Evolutionary conservation across 2,113 vertebrate species (phyloP).

Genomic region (Zosterops lateralis): DNA sequence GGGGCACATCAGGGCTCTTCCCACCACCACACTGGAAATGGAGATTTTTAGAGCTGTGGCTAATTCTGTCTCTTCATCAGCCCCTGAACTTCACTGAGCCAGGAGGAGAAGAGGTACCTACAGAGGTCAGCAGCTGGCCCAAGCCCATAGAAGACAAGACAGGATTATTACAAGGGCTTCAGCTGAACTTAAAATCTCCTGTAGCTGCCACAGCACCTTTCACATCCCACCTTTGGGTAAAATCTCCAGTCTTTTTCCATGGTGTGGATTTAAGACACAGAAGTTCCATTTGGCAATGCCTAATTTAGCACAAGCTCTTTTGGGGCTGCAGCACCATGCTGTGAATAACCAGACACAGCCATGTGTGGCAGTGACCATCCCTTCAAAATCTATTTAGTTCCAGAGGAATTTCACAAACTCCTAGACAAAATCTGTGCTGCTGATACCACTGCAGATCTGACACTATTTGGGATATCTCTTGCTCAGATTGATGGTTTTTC

Average conservation of each 20-base stretch:
- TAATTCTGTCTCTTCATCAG: neutral
- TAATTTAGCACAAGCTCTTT: neutral
- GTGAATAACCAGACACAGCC: neutral
- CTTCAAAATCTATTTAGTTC: neutral
- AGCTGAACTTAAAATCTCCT: neutral
- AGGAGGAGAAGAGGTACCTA: neutral
- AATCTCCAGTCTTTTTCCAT: neutral
- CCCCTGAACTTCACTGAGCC: rapidly evolving
- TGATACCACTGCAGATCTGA: neutral
- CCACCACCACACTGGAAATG: neutral
- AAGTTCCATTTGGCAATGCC: neutral
- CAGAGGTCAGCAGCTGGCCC: neutral
- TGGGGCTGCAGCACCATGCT: neutral
- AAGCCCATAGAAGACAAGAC: neutral
- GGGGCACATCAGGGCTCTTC: neutral
- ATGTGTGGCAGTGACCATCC: neutral
- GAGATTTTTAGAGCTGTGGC: neutral
- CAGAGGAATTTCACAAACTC: rapidly evolving
- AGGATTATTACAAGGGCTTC: neutral
- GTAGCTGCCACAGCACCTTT: neutral
- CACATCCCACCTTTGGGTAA: neutral
- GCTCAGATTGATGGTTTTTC: neutral
- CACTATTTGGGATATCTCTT: neutral
- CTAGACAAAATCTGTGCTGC: neutral
- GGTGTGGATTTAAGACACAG: neutral